Evolutionary conservation across 1,140 invertebrate genomes (phyloP).

Genomic region (Drosophila insularis): DNA sequence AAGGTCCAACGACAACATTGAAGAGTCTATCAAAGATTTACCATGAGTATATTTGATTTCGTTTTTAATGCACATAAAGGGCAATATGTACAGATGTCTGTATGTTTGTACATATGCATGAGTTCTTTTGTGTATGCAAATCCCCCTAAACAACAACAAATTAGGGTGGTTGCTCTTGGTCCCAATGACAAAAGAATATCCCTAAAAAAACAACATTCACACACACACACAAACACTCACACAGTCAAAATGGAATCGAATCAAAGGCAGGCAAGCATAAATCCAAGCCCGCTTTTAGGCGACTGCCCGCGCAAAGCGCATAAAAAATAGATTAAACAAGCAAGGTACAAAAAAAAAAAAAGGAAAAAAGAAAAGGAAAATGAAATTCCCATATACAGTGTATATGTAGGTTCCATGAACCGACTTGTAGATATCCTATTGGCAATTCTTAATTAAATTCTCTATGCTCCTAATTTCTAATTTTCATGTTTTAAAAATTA

Average conservation of each 20-base stretch:
- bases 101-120: constrained; percentile 10
- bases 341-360: constrained; percentile 19
- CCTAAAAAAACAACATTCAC: constrained; percentile 31
- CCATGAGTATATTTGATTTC: constrained; percentile 12
- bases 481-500: too few species aligned
- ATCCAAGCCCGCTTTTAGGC: constrained; percentile 63
- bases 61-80: neutral
- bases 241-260: constrained; percentile 65
- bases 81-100: constrained; percentile 1
- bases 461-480: neutral
- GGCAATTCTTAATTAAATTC: neutral
- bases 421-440: constrained; percentile 1
- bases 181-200: constrained; percentile 63
- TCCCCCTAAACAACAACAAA: constrained; percentile 64
- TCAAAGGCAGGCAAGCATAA: constrained; percentile 57
- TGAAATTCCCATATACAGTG: constrained; percentile 37
- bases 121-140: constrained; percentile 65
- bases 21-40: neutral
- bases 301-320: constrained; percentile 55
- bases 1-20: constrained; percentile 14
- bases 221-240: constrained; percentile 8
- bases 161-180: constrained; percentile 61
- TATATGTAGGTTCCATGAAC: neutral
- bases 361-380: constrained; percentile 16
- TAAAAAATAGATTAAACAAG: constrained; percentile 60